Percentiles rank a stretch among this genome's conserved stretches.
phyloP scores from a whole-genome alignment of 2,888 invertebrate genomes.

The Mylabris sibirica region DNA sequence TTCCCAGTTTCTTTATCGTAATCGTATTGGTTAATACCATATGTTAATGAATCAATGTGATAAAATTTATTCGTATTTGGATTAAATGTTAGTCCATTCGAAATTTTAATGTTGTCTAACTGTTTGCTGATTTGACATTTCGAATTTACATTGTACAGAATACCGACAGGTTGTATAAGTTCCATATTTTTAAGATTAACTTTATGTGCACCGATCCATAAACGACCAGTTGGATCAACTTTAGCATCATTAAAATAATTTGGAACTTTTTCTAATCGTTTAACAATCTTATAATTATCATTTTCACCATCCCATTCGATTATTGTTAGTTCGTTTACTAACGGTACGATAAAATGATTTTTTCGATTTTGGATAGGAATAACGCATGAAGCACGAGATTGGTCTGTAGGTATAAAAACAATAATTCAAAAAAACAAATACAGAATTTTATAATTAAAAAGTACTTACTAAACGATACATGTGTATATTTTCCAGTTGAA shows the following conservation, averaged over 20 bases:
- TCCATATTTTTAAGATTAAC: conserved; percentile 9
- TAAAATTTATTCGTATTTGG: conserved; percentile 71
- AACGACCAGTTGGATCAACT: conserved; percentile 72
- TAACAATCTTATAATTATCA: conserved; percentile 60
- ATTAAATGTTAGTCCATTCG: conserved; percentile 79
- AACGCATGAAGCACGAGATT: conserved; percentile 61
- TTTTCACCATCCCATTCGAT: conserved; percentile 71
- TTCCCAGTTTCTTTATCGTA: conserved; percentile 65
- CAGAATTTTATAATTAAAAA: neutral
- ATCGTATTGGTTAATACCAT: conserved; percentile 72
- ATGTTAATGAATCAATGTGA: conserved; percentile 74
- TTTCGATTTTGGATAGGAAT: conserved; percentile 68
- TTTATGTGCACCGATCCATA: conserved; percentile 68
- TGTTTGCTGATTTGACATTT: conserved; percentile 31
- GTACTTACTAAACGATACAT: conserved; percentile 44
- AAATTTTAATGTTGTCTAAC: conserved; percentile 32
- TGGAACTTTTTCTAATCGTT: conserved; percentile 57
- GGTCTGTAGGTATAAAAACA: conserved; percentile 40
- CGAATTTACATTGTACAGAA: conserved; percentile 30
- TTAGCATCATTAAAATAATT: conserved; percentile 80
- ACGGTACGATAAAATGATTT: conserved; percentile 69
- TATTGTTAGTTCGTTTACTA: conserved; percentile 65
- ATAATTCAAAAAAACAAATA: neutral
- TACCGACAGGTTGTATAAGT: conserved; percentile 18
- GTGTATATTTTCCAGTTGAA: conserved; percentile 38